Conservation (phyloP, 2,113 vertebrate species). For the Lutjanus erythropterus region DNA sequence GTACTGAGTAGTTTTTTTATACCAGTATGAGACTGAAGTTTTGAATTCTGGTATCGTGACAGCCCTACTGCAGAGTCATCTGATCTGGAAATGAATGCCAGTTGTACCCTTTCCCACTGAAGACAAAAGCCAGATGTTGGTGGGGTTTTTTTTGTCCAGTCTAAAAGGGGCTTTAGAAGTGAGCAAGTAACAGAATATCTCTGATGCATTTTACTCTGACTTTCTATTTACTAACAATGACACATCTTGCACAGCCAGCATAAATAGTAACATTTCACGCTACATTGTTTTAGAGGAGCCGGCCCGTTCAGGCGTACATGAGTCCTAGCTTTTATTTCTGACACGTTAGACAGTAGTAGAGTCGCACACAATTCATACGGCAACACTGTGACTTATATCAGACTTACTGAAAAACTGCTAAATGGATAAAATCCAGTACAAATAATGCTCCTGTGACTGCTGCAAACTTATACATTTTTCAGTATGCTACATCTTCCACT, state of each 20-base stretch:
- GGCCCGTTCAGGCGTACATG: constrained; percentile 26
- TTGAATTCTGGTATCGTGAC: too few species aligned
- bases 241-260: constrained; percentile 21
- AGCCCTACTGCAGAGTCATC: too few species aligned
- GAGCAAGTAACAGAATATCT: neutral
- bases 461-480: constrained; percentile 5
- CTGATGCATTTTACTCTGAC: constrained; percentile 19
- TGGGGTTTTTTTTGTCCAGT: too few species aligned
- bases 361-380: constrained; percentile 23
- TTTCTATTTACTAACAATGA: constrained; percentile 2
- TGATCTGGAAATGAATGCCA: too few species aligned
- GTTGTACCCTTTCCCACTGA: too few species aligned
- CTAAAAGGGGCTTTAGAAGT: too few species aligned
- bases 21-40: too few species aligned
- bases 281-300: constrained; percentile 21
- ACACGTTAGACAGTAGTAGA: neutral
- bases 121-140: too few species aligned
- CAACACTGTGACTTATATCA: constrained; percentile 43
- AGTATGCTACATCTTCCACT: neutral
- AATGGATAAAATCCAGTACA: constrained; percentile 18
- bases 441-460: constrained; percentile 32
- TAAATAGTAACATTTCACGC: constrained; percentile 33
- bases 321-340: constrained; percentile 46
- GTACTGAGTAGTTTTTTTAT: too few species aligned
- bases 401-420: constrained; percentile 46